Conservation (phyloP, 2,113 vertebrate species). For the Notarius lentiginosus region DNA sequence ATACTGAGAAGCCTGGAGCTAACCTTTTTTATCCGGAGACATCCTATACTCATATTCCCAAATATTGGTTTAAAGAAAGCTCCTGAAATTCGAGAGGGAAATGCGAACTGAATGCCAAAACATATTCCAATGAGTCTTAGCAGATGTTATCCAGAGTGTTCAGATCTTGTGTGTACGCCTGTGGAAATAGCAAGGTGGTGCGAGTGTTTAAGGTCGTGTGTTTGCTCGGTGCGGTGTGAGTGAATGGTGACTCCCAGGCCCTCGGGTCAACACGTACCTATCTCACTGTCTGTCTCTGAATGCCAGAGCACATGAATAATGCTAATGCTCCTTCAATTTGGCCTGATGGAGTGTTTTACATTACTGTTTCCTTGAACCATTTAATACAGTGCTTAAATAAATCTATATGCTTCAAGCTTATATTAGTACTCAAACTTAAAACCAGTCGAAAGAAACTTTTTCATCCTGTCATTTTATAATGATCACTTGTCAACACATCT, state of each 20-base stretch:
- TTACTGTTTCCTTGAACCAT: not conserved
- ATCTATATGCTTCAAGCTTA: not conserved
- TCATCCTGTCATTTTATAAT: conserved; percentile 26
- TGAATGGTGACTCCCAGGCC: conserved; percentile 12
- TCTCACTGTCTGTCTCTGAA: conserved; percentile 20
- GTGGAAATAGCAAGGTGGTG: conserved; percentile 27
- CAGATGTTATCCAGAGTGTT: conserved; percentile 16
- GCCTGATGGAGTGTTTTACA: not conserved
- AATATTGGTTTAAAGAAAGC: conserved; percentile 16
- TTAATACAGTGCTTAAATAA: not conserved
- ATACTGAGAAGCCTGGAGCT: not conserved
- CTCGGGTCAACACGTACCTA: conserved; percentile 32
- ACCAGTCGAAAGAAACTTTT: not conserved
- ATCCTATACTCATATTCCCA: not conserved
- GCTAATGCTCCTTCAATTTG: not conserved
- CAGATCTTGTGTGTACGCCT: not conserved
- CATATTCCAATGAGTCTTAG: conserved; percentile 6
- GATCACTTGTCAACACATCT: conserved; percentile 40
- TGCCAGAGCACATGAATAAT: conserved; percentile 34
- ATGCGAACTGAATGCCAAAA: conserved; percentile 19
- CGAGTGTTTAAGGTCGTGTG: conserved; percentile 16
- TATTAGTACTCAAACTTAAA: not conserved
- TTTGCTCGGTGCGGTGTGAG: conserved; percentile 20
- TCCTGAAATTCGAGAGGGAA: not conserved
- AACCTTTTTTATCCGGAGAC: not conserved